Conservation (phyloP, 2,797 vertebrate genomes). For the Tenualosa ilisha region DNA sequence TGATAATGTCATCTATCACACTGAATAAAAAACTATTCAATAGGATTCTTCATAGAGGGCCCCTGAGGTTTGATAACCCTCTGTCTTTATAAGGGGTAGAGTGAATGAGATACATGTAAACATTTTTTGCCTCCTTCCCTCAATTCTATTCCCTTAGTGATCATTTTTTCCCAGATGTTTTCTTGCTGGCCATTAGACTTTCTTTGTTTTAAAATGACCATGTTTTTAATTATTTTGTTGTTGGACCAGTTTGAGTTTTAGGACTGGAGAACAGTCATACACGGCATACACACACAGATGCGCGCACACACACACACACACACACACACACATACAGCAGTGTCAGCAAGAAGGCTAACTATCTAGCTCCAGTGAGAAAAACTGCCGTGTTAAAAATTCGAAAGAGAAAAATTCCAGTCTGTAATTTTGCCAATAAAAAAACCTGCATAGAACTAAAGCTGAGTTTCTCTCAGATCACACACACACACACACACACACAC, state of each 20-base stretch:
- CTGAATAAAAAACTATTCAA: not conserved
- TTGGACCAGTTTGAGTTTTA: too few relatives aligned
- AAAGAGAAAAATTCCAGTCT: not conserved
- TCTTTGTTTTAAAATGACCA: too few relatives aligned
- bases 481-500: not conserved
- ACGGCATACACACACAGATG: not conserved
- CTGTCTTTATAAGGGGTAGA: not conserved
- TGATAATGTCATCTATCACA: not conserved
- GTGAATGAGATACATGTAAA: not conserved
- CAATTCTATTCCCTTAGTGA: too few relatives aligned
- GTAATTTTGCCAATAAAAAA: not conserved
- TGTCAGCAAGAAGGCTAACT: too few relatives aligned
- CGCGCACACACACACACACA: slow-evolving; percentile 3
- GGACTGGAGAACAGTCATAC: too few relatives aligned
- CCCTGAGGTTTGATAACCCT: too few relatives aligned
- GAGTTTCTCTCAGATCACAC: not conserved
- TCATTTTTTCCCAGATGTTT: too few relatives aligned
- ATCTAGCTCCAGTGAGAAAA: not conserved
- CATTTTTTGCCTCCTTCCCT: not conserved
- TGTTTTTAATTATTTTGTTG: too few relatives aligned
- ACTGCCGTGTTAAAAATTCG: not conserved
- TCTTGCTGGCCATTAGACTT: too few relatives aligned
- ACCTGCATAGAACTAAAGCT: not conserved
- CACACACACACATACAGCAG: not conserved
- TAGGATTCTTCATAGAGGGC: too few relatives aligned